A percentile compares a stretch with the other conserved stretches of the same genome.
Conservation (phyloP, 2,113 vertebrate species). For the Shinisaurus crocodilurus region DNA sequence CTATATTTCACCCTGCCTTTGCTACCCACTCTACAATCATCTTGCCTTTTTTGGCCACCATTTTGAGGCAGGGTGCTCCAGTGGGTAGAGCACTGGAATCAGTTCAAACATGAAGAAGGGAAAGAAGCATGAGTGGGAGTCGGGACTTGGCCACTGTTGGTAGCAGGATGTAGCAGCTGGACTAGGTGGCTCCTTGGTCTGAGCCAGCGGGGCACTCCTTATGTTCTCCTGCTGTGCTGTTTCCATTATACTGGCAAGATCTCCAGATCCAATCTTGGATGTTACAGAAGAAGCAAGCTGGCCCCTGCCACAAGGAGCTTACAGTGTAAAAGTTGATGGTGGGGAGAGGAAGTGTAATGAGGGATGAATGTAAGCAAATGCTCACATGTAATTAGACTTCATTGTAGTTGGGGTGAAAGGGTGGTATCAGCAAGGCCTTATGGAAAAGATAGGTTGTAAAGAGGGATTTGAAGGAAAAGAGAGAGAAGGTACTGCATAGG, state of each 20-base stretch:
- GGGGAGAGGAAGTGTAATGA: not conserved
- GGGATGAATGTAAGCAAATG: not conserved
- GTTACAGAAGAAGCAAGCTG: not conserved
- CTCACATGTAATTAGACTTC: not conserved
- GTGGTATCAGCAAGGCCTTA: not conserved
- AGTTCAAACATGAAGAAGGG: not conserved
- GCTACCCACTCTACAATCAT: not conserved
- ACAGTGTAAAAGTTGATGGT: not conserved
- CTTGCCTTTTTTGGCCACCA: not conserved
- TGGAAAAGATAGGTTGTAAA: not conserved
- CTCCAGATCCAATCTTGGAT: not conserved
- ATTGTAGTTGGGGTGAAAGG: too few species aligned
- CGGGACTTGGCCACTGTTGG: not conserved
- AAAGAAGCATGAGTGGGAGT: not conserved
- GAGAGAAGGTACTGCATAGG: not conserved
- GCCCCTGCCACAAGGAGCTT: not conserved
- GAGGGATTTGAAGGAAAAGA: not conserved
- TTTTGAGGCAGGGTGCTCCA: not conserved
- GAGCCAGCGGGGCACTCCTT: not conserved
- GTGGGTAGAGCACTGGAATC: not conserved
- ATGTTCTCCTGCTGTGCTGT: not conserved
- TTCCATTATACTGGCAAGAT: not conserved
- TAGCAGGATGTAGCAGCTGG: not conserved
- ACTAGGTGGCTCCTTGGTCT: not conserved
- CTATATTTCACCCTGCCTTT: not conserved